These are phyloP conservation scores for Mythimna lalbum DNA, from an alignment of 2,888 invertebrate genomes.

Conservation along the genomic window DNA sequence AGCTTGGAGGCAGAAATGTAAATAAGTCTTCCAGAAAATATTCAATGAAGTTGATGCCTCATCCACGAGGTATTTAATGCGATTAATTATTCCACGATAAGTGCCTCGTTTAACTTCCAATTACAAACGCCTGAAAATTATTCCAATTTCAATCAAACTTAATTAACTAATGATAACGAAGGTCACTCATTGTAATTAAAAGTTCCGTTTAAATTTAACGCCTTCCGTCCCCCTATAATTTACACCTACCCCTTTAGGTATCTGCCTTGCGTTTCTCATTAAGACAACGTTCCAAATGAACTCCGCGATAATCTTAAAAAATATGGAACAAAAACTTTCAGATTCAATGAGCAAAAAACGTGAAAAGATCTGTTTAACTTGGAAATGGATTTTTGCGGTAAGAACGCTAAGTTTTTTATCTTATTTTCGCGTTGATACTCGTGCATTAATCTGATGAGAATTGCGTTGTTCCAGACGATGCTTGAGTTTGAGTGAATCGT, in stretches of 20 bases:
- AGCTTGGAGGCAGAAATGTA: neutral
- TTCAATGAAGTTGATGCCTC: neutral
- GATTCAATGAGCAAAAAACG: conserved; percentile 82
- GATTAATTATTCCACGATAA: conserved; percentile 11
- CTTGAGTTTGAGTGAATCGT: conserved; percentile 16
- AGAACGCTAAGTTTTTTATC: conserved; percentile 79
- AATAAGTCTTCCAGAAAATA: neutral
- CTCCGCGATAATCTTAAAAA: conserved; percentile 74
- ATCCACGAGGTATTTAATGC: neutral
- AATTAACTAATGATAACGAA: conserved; percentile 50
- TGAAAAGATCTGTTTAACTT: conserved; percentile 85
- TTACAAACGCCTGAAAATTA: conserved; percentile 28
- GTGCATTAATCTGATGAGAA: conserved; percentile 81
- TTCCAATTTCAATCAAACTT: conserved; percentile 51
- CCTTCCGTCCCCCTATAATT: conserved; percentile 64
- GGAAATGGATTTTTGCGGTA: conserved; percentile 87
- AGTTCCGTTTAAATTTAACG: conserved; percentile 55
- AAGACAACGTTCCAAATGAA: conserved; percentile 71
- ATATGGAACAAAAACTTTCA: conserved; percentile 75
- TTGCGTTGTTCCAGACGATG: conserved; percentile 41
- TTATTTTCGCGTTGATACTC: conserved; percentile 77
- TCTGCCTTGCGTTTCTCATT: conserved; percentile 67
- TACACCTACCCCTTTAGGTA: conserved; percentile 64
- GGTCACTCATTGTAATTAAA: conserved; percentile 61
- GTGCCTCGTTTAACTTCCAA: conserved; percentile 16